phyloP scores from a whole-genome alignment of 2,888 invertebrate species.

The Bruchidius siliquastri region DNA sequence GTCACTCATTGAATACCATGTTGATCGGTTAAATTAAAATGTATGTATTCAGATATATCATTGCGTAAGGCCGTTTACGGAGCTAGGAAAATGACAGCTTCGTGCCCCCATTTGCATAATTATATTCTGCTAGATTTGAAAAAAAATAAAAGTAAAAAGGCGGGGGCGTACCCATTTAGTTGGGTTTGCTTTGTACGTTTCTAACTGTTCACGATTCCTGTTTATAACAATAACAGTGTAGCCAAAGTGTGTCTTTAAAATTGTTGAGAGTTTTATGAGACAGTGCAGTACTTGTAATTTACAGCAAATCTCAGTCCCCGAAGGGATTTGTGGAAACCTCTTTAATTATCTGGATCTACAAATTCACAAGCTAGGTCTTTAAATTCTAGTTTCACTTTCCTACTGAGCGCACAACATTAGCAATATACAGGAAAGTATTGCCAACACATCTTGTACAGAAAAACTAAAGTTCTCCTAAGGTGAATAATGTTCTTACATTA shows the following conservation, averaged over 20 bases:
- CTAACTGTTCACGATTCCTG: slow-evolving; percentile 21
- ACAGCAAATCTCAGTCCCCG: too few relatives aligned
- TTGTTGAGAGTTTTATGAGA: background rate
- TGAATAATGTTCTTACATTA: too few relatives aligned
- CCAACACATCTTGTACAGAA: too few relatives aligned
- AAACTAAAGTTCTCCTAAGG: too few relatives aligned
- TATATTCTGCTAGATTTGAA: slow-evolving; percentile 22
- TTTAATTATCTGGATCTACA: too few relatives aligned
- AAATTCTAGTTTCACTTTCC: too few relatives aligned
- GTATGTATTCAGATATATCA: slow-evolving; percentile 12
- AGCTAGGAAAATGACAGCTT: slow-evolving; percentile 27
- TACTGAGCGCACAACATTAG: too few relatives aligned
- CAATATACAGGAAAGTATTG: too few relatives aligned
- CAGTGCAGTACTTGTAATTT: background rate
- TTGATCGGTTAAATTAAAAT: slow-evolving; percentile 17
- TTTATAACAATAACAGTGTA: background rate
- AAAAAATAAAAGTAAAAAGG: slow-evolving; percentile 10
- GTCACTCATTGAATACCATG: background rate
- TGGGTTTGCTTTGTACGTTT: slow-evolving; percentile 24
- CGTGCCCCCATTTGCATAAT: slow-evolving; percentile 28
- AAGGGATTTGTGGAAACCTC: too few relatives aligned
- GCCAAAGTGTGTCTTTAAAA: background rate
- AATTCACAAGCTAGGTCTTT: too few relatives aligned
- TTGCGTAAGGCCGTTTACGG: slow-evolving; percentile 25
- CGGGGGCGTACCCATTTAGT: slow-evolving; percentile 24